A percentile compares a stretch with the other conserved stretches of the same genome.
Conservation (phyloP, 2,113 vertebrate genomes). For the Chionomys nivalis region DNA sequence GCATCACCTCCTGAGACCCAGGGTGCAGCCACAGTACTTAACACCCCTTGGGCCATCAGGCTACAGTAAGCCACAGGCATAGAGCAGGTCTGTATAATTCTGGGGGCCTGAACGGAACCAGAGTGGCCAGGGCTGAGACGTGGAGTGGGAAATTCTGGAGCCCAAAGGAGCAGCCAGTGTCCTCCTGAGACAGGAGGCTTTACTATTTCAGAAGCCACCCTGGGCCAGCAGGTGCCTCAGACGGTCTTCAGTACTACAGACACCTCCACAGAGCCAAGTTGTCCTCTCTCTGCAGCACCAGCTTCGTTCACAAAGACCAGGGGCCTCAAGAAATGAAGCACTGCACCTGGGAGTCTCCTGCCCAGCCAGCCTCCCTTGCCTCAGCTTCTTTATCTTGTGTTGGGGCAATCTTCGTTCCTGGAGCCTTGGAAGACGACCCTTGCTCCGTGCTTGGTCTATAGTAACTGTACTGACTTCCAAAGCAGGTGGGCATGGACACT, state of each 20-base stretch:
- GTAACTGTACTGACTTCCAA: neutral
- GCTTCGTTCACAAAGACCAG: neutral
- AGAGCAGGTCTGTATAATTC: neutral
- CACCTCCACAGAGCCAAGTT: neutral
- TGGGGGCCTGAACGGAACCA: neutral
- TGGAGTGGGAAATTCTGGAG: neutral
- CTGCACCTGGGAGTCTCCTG: neutral
- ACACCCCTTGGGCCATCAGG: neutral
- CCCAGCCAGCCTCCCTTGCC: neutral
- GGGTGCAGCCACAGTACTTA: neutral
- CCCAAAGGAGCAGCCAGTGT: neutral
- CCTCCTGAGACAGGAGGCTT: neutral
- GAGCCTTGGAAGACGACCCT: neutral
- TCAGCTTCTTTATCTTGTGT: neutral
- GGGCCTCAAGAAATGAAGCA: neutral
- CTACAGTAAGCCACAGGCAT: neutral
- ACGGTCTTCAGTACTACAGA: rapidly evolving
- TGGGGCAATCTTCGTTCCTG: neutral
- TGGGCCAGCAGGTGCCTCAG: neutral
- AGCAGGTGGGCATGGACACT: neutral
- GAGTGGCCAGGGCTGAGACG: neutral
- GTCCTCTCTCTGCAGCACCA: rapidly evolving
- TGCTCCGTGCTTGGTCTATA: rapidly evolving
- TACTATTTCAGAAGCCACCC: neutral
- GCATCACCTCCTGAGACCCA: slow-evolving; percentile 36